phyloP scores from a whole-genome alignment of 2,113 vertebrate species.

The Sciurus niger region DNA sequence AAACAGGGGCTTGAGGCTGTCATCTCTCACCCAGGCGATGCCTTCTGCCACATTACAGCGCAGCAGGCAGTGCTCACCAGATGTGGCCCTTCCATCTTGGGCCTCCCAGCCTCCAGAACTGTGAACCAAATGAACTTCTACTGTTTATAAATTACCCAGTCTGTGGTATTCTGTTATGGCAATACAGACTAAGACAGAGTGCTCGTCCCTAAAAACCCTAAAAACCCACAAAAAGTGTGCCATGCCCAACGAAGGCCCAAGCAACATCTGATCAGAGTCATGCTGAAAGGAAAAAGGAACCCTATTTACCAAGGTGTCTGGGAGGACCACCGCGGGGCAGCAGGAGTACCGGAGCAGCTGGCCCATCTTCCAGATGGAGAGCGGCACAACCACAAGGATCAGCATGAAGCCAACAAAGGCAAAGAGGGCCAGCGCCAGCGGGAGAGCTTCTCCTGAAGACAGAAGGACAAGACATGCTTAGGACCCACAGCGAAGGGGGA shows the following conservation, averaged over 20 bases:
- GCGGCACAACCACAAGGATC: constrained; percentile 72
- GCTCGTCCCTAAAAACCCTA: neutral
- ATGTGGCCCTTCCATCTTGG: neutral
- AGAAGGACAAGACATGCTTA: constrained; percentile 50
- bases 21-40: no score
- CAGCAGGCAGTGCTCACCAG: neutral
- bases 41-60: no score
- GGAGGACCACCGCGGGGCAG: constrained; percentile 83
- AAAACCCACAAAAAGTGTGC: neutral
- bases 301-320: constrained; percentile 87
- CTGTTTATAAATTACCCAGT: neutral
- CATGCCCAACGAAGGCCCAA: neutral
- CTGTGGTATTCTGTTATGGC: neutral
- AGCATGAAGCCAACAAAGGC: constrained; percentile 80
- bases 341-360: constrained; percentile 82
- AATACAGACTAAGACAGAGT: neutral
- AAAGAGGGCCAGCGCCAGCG: constrained; percentile 76
- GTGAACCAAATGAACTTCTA: neutral
- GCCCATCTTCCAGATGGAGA: constrained; percentile 85
- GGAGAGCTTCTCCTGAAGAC: constrained; percentile 80
- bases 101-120: neutral
- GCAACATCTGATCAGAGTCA: neutral
- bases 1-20: no score
- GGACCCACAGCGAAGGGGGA: neutral
- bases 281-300: neutral